These are phyloP conservation scores for Tetrao urogallus DNA, from an alignment of 2,113 vertebrate genomes.

Conservation along the genomic window DNA sequence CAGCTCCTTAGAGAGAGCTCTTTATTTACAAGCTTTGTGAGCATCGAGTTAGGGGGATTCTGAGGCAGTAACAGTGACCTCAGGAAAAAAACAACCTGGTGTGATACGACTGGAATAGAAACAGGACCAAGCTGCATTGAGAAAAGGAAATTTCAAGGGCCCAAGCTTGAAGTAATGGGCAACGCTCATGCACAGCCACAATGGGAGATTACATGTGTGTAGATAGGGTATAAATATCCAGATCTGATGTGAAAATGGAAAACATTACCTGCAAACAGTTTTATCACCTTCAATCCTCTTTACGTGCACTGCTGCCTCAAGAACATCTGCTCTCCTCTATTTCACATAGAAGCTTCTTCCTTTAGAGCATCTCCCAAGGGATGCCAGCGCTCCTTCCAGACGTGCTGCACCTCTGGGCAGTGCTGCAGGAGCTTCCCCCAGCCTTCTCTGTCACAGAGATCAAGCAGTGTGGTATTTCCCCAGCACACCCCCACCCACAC, in stretches of 20 bases:
- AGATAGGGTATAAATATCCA: not conserved
- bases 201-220: not conserved
- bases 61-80: not conserved
- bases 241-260: not conserved
- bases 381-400: no score
- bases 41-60: not conserved
- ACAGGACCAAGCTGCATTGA: slow-evolving; percentile 11
- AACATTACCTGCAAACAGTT: not conserved
- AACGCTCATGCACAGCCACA: not conserved
- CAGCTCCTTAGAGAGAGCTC: not conserved
- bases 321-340: not conserved
- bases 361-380: no score
- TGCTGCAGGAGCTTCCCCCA: no score
- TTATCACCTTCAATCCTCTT: not conserved
- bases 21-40: not conserved
- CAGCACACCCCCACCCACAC: not conserved
- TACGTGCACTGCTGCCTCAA: not conserved
- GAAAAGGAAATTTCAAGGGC: slow-evolving; percentile 26
- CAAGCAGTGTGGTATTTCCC: not conserved
- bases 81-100: not conserved
- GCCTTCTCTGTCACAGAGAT: no score
- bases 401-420: no score
- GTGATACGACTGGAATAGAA: not conserved
- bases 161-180: not conserved
- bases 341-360: no score